Percentiles rank a stretch among this genome's conserved stretches.
Conservation (phyloP, 2,888 invertebrate species). For the Galerucella nymphaeae region DNA sequence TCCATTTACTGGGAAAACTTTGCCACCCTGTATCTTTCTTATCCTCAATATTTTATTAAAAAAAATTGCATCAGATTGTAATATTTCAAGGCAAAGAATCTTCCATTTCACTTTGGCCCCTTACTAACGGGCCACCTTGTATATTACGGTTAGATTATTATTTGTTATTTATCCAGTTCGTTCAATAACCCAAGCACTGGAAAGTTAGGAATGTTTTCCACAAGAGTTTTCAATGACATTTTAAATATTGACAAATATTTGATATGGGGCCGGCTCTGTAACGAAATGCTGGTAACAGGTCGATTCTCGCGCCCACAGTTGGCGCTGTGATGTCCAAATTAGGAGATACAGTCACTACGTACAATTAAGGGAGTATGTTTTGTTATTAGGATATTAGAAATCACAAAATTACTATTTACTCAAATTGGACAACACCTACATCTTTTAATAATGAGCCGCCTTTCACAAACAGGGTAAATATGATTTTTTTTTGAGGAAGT, state of each 20-base stretch:
- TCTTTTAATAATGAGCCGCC: constrained; percentile 37
- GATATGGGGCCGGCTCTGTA: constrained; percentile 8
- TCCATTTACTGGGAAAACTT: no score
- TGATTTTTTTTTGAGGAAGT: background rate
- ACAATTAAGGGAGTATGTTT: constrained; percentile 42
- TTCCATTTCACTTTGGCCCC: no score
- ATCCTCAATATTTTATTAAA: no score
- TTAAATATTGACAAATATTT: background rate
- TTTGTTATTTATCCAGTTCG: no score
- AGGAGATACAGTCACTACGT: constrained; percentile 44
- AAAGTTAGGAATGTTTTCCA: no score
- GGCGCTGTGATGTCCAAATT: constrained; percentile 45
- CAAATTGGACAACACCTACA: constrained; percentile 39
- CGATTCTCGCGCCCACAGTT: constrained; percentile 46
- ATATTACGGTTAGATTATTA: no score
- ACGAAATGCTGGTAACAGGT: constrained; percentile 28
- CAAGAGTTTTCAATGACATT: no score
- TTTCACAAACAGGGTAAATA: constrained; percentile 6
- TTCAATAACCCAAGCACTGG: no score
- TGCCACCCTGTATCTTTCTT: no score
- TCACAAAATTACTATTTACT: constrained; percentile 33
- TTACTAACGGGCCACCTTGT: no score
- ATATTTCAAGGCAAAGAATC: no score
- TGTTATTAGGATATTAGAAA: constrained; percentile 29
- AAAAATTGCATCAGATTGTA: no score